These are phyloP conservation scores for Xenopus petersii DNA, from an alignment of 2,797 vertebrate genomes.

Conservation along the genomic window DNA sequence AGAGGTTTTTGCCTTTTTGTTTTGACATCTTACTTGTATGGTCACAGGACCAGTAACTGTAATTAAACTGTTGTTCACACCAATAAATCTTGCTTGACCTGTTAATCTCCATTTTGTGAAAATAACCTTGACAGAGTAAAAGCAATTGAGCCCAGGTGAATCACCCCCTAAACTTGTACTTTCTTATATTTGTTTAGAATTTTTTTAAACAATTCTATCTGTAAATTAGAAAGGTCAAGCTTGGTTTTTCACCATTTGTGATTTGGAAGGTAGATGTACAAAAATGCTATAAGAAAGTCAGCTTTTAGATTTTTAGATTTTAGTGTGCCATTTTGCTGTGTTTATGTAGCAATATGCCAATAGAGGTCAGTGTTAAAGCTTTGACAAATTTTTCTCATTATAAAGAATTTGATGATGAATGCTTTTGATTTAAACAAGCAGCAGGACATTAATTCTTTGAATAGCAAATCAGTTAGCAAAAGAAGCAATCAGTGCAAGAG, in stretches of 20 bases:
- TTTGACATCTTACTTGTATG: constrained; percentile 19
- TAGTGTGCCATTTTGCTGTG: neutral
- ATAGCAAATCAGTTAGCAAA: constrained; percentile 4
- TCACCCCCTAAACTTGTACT: neutral
- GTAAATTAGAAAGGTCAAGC: neutral
- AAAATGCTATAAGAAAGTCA: no score
- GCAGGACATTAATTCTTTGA: constrained; percentile 27
- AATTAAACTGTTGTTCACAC: constrained; percentile 39
- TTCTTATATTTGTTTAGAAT: neutral
- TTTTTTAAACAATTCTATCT: neutral
- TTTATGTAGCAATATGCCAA: constrained; percentile 23
- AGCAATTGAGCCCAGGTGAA: no score
- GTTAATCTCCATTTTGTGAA: constrained; percentile 20
- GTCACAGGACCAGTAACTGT: constrained; percentile 30
- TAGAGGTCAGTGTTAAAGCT: constrained; percentile 26
- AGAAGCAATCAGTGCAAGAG: constrained; percentile 5
- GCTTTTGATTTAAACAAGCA: constrained; percentile 26
- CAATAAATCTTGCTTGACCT: constrained; percentile 42
- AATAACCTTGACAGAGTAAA: constrained; percentile 31
- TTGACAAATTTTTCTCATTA: constrained; percentile 34
- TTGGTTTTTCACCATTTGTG: no score
- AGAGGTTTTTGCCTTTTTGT: neutral
- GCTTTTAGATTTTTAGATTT: no score
- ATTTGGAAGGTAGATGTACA: no score
- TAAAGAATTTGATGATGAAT: constrained; percentile 34